phyloP scores from a whole-genome alignment of 2,113 vertebrate species.

The Odocoileus hemionus region DNA sequence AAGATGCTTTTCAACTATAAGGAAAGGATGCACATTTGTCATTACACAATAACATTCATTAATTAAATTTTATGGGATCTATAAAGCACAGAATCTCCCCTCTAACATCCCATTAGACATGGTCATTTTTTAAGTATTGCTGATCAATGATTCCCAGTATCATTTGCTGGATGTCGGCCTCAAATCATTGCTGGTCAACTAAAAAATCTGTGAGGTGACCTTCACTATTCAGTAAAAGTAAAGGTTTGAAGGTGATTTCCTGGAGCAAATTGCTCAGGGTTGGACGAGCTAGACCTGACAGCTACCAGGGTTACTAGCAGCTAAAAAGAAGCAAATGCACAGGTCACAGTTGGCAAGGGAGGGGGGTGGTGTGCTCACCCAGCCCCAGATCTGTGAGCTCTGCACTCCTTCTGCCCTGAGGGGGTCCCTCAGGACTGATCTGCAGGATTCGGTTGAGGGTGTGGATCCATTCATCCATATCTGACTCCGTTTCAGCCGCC shows the following conservation, averaged over 20 bases:
- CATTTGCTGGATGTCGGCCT: neutral
- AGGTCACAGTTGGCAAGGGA: neutral
- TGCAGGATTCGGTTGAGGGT: slow-evolving; percentile 96
- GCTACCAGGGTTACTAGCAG: neutral
- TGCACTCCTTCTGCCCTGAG: slow-evolving; percentile 90
- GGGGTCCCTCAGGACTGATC: slow-evolving; percentile 91
- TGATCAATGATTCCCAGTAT: neutral
- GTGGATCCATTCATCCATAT: slow-evolving; percentile 99
- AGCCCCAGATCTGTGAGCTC: slow-evolving; percentile 92
- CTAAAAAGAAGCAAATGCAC: neutral
- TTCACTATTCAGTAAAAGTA: slow-evolving; percentile 4
- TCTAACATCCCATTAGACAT: neutral
- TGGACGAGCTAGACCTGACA: neutral
- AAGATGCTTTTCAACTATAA: neutral
- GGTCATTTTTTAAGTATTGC: neutral
- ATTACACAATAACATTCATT: neutral
- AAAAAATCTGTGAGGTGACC: slow-evolving; percentile 13
- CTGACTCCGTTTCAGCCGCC: slow-evolving; percentile 96
- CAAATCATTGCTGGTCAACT: neutral
- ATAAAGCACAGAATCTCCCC: neutral
- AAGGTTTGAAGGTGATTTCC: slow-evolving; percentile 23
- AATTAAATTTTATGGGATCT: neutral
- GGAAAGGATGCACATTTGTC: neutral
- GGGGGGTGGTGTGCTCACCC: slow-evolving; percentile 79
- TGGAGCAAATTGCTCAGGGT: slow-evolving; percentile 16